Conservation (phyloP, 2,797 vertebrate species). For the Malurus splendens region DNA sequence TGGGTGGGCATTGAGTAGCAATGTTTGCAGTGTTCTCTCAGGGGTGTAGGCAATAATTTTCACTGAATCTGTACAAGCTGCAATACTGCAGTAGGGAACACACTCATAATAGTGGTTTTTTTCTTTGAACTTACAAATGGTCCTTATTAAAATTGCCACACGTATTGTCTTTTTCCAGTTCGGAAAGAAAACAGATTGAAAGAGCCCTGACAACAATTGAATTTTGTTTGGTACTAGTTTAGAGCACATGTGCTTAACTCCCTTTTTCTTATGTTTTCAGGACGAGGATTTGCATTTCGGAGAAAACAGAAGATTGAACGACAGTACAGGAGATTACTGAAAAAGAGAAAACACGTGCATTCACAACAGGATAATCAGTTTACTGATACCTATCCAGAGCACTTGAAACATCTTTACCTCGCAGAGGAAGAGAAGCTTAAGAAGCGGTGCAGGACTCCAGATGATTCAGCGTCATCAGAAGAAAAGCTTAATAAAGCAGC, state of each 20-base stretch:
- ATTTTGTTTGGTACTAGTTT: neutral
- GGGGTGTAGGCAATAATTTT: neutral
- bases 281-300: constrained; percentile 88
- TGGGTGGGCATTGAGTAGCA: no score
- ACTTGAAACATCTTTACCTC: constrained; percentile 89
- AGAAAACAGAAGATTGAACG: constrained; percentile 83
- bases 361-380: constrained; percentile 54
- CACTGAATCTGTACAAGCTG: neutral
- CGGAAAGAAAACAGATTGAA: neutral
- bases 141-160: neutral
- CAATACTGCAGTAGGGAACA: neutral
- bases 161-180: rapidly evolving
- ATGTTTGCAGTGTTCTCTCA: neutral
- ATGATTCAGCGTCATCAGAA: neutral
- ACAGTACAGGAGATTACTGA: constrained; percentile 84
- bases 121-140: neutral
- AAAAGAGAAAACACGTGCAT: constrained; percentile 69
- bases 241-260: neutral
- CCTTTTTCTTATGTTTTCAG: constrained; percentile 60
- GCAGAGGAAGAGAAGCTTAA: constrained; percentile 84
- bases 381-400: constrained; percentile 85
- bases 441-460: constrained; percentile 13
- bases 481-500: neutral
- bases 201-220: neutral
- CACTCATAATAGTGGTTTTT: rapidly evolving